Conservation (phyloP, 2,888 invertebrate species). For the Exocentrus adspersus region DNA sequence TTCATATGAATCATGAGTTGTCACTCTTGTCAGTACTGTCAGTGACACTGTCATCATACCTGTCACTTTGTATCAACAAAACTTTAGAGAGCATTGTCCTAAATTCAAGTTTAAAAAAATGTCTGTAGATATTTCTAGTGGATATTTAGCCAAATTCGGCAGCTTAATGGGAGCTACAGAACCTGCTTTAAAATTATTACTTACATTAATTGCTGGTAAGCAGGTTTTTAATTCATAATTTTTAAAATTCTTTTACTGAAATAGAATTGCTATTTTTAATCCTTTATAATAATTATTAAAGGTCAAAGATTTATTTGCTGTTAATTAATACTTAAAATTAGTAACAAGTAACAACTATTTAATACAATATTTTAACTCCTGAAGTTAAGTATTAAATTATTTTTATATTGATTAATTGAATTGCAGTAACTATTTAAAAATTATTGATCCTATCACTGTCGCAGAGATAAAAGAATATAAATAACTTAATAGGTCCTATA, state of each 20-base stretch:
- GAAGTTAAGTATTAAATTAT: not conserved
- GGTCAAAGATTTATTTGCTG: not conserved
- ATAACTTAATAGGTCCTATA: too few relatives aligned
- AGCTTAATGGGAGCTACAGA: slow-evolving; percentile 54
- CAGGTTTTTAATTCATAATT: slow-evolving; percentile 24
- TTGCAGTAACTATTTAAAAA: slow-evolving; percentile 12
- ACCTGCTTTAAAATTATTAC: slow-evolving; percentile 57
- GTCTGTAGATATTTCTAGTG: slow-evolving; percentile 34
- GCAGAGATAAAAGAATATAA: too few relatives aligned
- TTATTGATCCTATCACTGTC: not conserved
- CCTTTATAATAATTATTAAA: not conserved
- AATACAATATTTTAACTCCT: too few relatives aligned
- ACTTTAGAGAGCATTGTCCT: not conserved
- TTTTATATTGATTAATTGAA: slow-evolving; percentile 14
- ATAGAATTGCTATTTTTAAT: not conserved
- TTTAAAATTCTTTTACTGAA: not conserved
- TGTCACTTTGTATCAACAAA: not conserved
- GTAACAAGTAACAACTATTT: too few relatives aligned
- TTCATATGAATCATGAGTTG: too few relatives aligned
- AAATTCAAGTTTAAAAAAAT: slow-evolving; percentile 2
- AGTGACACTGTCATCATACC: not conserved
- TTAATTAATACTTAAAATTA: too few relatives aligned
- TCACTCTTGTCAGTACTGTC: too few relatives aligned
- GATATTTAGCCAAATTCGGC: slow-evolving; percentile 47
- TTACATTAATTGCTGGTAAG: slow-evolving; percentile 61